Evolutionary conservation across 2,113 vertebrate species (phyloP), one percentile per base, ranked within the genome.

Genomic region (Perca flavescens): DNA sequence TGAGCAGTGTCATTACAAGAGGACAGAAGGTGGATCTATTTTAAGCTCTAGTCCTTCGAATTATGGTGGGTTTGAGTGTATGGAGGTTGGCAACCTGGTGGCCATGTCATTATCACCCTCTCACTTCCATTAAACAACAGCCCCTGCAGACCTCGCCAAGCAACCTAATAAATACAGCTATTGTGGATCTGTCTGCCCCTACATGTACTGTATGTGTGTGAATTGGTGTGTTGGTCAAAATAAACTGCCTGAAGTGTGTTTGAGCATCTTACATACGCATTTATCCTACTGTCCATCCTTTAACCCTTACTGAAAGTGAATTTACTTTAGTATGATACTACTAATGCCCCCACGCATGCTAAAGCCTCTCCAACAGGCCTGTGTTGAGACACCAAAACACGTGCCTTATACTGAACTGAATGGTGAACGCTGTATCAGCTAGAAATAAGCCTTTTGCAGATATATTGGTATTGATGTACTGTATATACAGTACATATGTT

Each of bases 21-120:
- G 74, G 77, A 88, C 89, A 86, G 88, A 79, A 85, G 4, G 56
- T 31, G 63, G n/a, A 9, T 80, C 88, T 93, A 91, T 92, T 90
- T 89, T 86, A 91, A 90, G 83, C 78, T 15, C 31, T 10, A 5
- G 71, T 40, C 79, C 69, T 71, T 19, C 40, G 47, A 64, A 79
- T 80, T 75, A 5, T 28, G 11, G 79, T 74, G 79, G 80, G 67
- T 70, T 62, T 56, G 77, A 82, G 80, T 40, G 83, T 6, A 46
- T 46, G 49, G 79, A 78, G 82, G 85, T 80, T 74, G 71, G 57
- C 52, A 80, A 82, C 83, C 88, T 57, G 64, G 61, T 54, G 74
- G 71, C 77, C 65, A 21, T 80, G 87, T 82, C 86, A 90, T 90
- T 88, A 88, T 82, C 80, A 77, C 75, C 69, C 63, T 82, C 78